phyloP scores from a whole-genome alignment of 2,113 vertebrate genomes.

The Gavialis gangeticus region DNA sequence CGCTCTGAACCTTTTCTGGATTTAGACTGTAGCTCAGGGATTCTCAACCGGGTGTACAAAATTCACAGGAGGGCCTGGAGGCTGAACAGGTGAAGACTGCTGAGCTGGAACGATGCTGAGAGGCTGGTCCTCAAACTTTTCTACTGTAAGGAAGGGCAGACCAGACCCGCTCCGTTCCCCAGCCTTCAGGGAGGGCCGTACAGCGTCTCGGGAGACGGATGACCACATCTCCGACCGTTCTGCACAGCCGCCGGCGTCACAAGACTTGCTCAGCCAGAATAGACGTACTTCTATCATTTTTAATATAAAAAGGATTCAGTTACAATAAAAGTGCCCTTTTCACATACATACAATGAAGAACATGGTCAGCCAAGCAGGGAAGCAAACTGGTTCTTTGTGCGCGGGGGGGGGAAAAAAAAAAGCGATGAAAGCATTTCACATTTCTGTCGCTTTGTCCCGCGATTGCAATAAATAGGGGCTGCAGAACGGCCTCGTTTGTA shows the following conservation, averaged over 20 bases:
- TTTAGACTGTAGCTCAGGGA: no score
- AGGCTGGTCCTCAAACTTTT: background rate
- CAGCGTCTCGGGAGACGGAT: no score
- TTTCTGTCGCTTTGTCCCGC: background rate
- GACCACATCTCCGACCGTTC: background rate
- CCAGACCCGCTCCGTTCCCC: no score
- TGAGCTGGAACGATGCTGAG: background rate
- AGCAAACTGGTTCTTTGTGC: accelerated
- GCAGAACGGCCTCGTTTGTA: background rate
- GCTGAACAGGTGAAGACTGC: no score
- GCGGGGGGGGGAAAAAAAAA: background rate
- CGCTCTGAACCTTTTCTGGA: no score
- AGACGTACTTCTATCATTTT: background rate
- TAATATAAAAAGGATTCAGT: background rate
- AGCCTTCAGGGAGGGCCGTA: no score
- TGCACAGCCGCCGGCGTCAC: background rate
- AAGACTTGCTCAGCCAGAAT: background rate
- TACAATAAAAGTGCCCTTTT: background rate
- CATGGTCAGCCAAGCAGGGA: background rate
- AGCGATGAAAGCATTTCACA: background rate
- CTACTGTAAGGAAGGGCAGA: background rate
- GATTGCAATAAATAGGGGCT: background rate
- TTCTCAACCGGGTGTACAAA: no score
- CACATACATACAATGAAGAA: background rate
- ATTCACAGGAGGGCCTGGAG: no score